These are phyloP conservation scores for Bufotes viridis DNA, from an alignment of 2,797 vertebrate species.

Conservation along the genomic window DNA sequence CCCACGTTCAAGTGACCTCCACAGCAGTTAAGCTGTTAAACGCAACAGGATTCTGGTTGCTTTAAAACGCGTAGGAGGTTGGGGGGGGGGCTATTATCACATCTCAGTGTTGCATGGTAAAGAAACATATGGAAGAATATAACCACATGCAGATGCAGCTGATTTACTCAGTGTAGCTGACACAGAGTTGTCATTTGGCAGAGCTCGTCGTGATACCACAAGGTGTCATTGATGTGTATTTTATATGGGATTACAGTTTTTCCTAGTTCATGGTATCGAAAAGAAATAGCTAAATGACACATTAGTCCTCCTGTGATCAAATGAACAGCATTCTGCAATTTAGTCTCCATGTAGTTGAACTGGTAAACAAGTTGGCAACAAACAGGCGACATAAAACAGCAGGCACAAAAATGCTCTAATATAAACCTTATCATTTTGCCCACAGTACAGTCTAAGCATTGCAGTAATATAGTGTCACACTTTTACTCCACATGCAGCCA, in stretches of 20 bases:
- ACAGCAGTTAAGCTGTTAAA: neutral
- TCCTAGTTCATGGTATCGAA: neutral
- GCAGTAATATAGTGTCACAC: neutral
- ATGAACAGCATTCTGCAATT: constrained; percentile 9
- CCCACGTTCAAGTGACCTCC: neutral
- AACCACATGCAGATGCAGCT: neutral
- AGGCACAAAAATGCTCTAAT: neutral
- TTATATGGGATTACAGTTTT: neutral
- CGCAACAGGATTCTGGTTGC: neutral
- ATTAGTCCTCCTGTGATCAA: neutral
- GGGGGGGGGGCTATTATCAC: neutral
- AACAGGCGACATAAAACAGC: neutral
- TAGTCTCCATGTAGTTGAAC: neutral
- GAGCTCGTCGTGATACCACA: neutral
- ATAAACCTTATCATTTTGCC: neutral
- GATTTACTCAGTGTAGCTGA: neutral
- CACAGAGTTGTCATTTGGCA: neutral
- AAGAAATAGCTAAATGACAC: neutral
- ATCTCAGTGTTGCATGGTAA: neutral
- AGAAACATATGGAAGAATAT: neutral
- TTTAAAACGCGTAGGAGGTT: neutral
- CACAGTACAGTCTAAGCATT: neutral
- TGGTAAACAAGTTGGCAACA: neutral
- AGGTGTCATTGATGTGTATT: neutral
- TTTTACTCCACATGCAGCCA: neutral